These are phyloP conservation scores for Drosophila kanapiae DNA, from an alignment of 1,140 invertebrate genomes.

Conservation along the genomic window DNA sequence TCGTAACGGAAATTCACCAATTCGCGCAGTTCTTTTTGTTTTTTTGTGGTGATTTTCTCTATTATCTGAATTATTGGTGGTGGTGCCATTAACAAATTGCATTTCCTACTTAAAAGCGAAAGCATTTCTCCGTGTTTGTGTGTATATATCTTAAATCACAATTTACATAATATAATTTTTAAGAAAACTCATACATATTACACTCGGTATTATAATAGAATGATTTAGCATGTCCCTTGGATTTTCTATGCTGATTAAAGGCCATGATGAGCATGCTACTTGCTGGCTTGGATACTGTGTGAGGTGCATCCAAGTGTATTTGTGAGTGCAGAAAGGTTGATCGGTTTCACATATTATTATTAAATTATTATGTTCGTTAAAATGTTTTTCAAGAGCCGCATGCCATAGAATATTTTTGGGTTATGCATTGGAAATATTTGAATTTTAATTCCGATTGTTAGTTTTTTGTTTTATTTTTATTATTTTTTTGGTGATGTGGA, in stretches of 20 bases:
- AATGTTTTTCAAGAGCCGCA: constrained; percentile 32
- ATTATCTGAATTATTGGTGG: constrained; percentile 16
- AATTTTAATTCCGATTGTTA: constrained; percentile 47
- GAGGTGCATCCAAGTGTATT: constrained; percentile 3
- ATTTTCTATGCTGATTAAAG: constrained; percentile 33
- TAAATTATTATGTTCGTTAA: constrained; percentile 10
- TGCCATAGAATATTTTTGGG: constrained; percentile 26
- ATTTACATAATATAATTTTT: constrained; percentile 12
- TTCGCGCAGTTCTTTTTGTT: neutral
- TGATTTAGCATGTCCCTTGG: constrained; percentile 21
- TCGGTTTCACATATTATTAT: constrained; percentile 17
- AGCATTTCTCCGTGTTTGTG: constrained; percentile 22
- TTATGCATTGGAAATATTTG: constrained; percentile 21
- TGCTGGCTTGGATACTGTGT: constrained; percentile 68
- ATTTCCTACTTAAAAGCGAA: constrained; percentile 64
- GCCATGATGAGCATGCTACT: constrained; percentile 63
- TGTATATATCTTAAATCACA: constrained; percentile 18
- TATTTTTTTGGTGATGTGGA: neutral
- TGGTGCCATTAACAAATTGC: constrained; percentile 49
- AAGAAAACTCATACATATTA: constrained; percentile 24
- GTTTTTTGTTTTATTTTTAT: constrained; percentile 22
- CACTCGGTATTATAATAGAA: constrained; percentile 14
- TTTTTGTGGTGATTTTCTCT: constrained; percentile 11
- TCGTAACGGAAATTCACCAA: constrained; percentile 23
- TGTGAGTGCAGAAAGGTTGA: constrained; percentile 11